Percentiles rank a stretch among this genome's conserved stretches.
Conservation (phyloP, 2,888 invertebrate genomes). For the Tanytarsus gracilentus region DNA sequence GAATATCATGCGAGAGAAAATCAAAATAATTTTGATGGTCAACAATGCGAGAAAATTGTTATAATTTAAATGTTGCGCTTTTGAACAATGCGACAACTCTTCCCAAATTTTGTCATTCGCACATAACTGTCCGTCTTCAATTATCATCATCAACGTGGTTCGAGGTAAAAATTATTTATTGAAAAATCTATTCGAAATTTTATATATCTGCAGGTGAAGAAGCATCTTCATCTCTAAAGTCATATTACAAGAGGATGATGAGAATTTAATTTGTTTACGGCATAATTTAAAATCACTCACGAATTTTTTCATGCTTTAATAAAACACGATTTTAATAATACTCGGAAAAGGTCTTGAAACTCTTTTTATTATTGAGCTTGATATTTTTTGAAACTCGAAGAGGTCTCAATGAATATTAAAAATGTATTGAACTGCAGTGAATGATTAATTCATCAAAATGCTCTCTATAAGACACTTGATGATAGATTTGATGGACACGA, state of each 20-base stretch:
- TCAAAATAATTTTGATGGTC: neutral
- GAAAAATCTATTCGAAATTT: neutral
- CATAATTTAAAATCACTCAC: neutral
- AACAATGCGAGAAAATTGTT: constrained; percentile 14
- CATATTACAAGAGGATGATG: constrained; percentile 4
- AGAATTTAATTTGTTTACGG: constrained; percentile 10
- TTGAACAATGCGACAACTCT: constrained; percentile 12
- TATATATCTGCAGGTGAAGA: neutral
- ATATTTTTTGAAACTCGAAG: neutral
- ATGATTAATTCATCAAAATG: no score
- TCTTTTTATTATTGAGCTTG: neutral
- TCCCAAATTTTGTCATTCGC: no score
- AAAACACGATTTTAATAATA: neutral
- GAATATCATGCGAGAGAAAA: neutral
- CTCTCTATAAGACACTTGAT: no score
- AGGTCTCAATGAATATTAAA: no score
- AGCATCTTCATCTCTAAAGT: neutral
- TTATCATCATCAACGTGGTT: neutral
- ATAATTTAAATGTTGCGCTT: constrained; percentile 9
- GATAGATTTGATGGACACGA: no score
- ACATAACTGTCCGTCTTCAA: no score
- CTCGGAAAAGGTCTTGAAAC: no score
- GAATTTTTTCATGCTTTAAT: neutral
- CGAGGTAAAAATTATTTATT: neutral
- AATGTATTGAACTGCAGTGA: no score